These are phyloP conservation scores for Octopus sinensis DNA, from an alignment of 1,140 invertebrate genomes.

Conservation along the genomic window DNA sequence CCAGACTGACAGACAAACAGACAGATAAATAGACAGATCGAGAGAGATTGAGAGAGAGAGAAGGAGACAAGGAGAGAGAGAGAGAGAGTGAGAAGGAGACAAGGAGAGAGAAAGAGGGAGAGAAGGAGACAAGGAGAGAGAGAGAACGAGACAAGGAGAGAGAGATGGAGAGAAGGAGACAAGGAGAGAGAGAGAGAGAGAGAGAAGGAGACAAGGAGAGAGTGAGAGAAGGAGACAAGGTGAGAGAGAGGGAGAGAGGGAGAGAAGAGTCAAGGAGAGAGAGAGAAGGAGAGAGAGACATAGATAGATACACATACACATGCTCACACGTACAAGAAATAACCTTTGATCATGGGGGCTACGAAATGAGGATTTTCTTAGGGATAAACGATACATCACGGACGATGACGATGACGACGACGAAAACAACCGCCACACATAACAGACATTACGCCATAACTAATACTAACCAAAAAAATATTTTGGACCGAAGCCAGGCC, in stretches of 20 bases:
- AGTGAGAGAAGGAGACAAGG: background rate
- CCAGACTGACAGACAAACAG: too few species aligned
- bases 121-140: background rate
- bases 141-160: slow-evolving; percentile 1
- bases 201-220: background rate
- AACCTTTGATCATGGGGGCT: too few species aligned
- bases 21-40: too few species aligned
- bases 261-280: background rate
- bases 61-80: background rate
- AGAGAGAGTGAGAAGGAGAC: slow-evolving; percentile 12
- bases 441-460: too few species aligned
- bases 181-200: background rate
- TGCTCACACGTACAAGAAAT: too few species aligned
- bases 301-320: background rate
- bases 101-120: background rate
- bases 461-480: too few species aligned
- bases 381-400: too few species aligned
- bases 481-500: too few species aligned
- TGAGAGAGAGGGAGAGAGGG: background rate
- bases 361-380: too few species aligned
- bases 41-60: background rate
- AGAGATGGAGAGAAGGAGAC: background rate
- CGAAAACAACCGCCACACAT: too few species aligned
- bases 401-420: too few species aligned
- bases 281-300: background rate